These are phyloP conservation scores for Mimas tiliae DNA, from an alignment of 2,888 invertebrate species.

Conservation along the genomic window DNA sequence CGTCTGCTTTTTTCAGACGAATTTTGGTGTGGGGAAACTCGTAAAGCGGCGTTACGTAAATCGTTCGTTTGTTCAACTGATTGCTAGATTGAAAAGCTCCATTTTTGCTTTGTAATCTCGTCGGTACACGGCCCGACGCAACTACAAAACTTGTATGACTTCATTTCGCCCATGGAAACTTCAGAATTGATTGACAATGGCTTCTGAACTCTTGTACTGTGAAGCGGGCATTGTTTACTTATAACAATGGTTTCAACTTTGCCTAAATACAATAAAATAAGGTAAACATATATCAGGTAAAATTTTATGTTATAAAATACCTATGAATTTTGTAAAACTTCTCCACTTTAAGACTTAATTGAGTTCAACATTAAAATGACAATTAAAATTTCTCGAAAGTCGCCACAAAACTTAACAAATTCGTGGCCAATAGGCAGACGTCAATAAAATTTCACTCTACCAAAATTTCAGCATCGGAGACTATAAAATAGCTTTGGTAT, in stretches of 20 bases:
- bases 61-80: slow-evolving; percentile 76
- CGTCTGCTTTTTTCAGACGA: slow-evolving; percentile 53
- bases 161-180: slow-evolving; percentile 32
- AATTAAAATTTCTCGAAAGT: neutral
- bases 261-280: neutral
- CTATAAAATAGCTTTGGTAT: slow-evolving; percentile 73
- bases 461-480: slow-evolving; percentile 65
- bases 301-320: too few relatives aligned
- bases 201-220: slow-evolving; percentile 54
- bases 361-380: too few relatives aligned
- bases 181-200: slow-evolving; percentile 49
- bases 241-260: neutral
- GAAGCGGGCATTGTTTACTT: slow-evolving; percentile 46
- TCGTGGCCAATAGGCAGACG: slow-evolving; percentile 35
- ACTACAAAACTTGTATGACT: slow-evolving; percentile 31
- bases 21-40: slow-evolving; percentile 57
- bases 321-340: too few relatives aligned
- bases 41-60: slow-evolving; percentile 70
- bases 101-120: slow-evolving; percentile 65
- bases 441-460: slow-evolving; percentile 63
- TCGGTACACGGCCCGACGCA: slow-evolving; percentile 30
- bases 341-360: too few relatives aligned
- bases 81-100: slow-evolving; percentile 70
- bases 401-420: neutral
- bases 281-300: neutral